Evolutionary conservation across 2,113 vertebrate genomes (phyloP).

Genomic region (Lophius piscatorius): DNA sequence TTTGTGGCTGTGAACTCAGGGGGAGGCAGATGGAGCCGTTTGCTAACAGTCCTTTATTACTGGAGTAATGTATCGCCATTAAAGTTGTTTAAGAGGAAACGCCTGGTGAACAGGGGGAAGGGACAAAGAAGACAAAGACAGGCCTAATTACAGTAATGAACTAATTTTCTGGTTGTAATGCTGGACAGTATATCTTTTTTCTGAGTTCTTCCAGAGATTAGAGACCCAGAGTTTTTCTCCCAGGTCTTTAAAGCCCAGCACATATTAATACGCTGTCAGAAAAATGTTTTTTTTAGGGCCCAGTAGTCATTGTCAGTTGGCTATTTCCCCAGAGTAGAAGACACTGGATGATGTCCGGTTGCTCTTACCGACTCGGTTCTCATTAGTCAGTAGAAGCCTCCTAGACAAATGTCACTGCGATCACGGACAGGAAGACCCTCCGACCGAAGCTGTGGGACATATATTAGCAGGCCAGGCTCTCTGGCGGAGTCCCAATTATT

Average conservation of each 20-base stretch:
- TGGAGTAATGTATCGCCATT: conserved; percentile 68
- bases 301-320: conserved; percentile 18
- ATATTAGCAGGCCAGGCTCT: not conserved
- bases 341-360: conserved; percentile 17
- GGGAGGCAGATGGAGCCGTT: conserved; percentile 67
- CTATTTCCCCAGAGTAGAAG: conserved; percentile 27
- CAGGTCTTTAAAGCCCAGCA: conserved; percentile 70
- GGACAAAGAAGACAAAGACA: conserved; percentile 40
- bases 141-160: conserved; percentile 79
- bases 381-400: conserved; percentile 35
- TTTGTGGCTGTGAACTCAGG: conserved; percentile 45
- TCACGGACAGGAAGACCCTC: not conserved
- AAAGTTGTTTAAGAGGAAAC: conserved; percentile 71
- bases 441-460: not conserved
- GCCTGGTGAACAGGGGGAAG: conserved; percentile 44
- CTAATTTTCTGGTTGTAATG: conserved; percentile 69
- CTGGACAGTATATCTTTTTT: conserved; percentile 59
- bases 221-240: conserved; percentile 48
- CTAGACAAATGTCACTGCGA: conserved; percentile 6
- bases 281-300: too few species aligned
- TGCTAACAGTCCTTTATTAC: conserved; percentile 65
- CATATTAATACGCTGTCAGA: conserved; percentile 64
- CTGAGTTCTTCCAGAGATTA: conserved; percentile 60
- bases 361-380: conserved; percentile 3
- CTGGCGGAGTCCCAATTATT: conserved; percentile 2